Evolutionary conservation across 37 sponge, comb jelly and placozoan species (phyloP), one percentile per base, ranked within the genome.

Genomic region (Spongia lamella): DNA sequence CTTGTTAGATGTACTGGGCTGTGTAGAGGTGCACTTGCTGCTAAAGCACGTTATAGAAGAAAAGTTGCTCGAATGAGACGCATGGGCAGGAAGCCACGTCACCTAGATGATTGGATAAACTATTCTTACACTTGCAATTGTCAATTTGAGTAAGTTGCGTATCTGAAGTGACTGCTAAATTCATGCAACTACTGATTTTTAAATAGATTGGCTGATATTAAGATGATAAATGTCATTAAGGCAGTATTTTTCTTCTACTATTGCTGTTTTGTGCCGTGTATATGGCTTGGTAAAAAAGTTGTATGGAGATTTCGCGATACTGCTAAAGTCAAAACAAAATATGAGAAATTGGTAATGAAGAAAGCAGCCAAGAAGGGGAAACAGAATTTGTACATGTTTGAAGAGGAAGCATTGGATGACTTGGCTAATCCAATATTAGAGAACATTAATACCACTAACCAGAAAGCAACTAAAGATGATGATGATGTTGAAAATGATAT

Each of bases 201-300:
- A 33, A 47, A 24, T 70, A 90, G 91, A 61, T 20, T 90, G 29
- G 50, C 86, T 2, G 91, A 90, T 51, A 78, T 90, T 32, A 65
- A 74, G 56, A 78, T 73, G 38, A 21, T 83, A 1, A 19, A 64
- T 1, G 21, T 90, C 0, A 29, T 90, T 26, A 82, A 77, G 38
- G 56, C 91, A 21, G 25, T 90, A 13, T 85, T 76, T 61, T 90
- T 90, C 79, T 90, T 90, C 68, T 90, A 85, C 70, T 90, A 78
- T 79, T 82, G 84, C 34, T 69, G 68, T 32, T 68, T 90, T 27
- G 62, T 90, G 5, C 91, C 91, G 0, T 86, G 75, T 59, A 62
- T 90, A 34, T 58, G 66, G 83, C 68, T 90, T 38, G 91, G 91
- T 1, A 81, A 66, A 57, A 81, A 77, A 61, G 57, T 82, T 14